Base-by-base conservation (phyloP, 1,140 invertebrate species). In the Drosophila varians region DNA sequence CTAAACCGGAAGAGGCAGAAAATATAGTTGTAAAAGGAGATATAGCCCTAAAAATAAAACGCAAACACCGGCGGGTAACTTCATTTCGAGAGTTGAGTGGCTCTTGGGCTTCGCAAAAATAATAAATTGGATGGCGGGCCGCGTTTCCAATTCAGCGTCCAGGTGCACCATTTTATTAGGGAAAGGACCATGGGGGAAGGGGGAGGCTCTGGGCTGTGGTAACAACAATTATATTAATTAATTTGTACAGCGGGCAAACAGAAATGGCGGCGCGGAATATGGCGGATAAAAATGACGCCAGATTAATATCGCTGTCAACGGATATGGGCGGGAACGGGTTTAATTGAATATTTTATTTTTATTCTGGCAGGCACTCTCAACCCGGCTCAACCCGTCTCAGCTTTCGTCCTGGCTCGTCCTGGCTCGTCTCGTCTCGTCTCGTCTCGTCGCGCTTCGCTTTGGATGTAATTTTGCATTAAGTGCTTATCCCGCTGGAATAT, bases 301-400 rank as follows among this genome's bases (percentile, higher is more conserved):
- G 80, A 86, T 86, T 86, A 86, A 86, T 86, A 86, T 66, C 62
- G 62, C 73, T 86, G 80, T 87, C 82, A 87, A 80, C 80, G 82
- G 66, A 72, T 62, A 55, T 54, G 42, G 25, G 65, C 76, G 68
- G 69, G 86, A 74, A 46, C 71, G 80, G 82, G 80, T 87, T 86
- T 87, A 86, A 86, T 86, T 86, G 80, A 87, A 86, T 86, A 86
- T 84, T 80, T 86, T 87, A 77, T 86, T 87, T 86, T 75, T 75
- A 76, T 79, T 61, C 56, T 42, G 52, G 57, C 70, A 61, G 61
- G 58, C 47, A 18, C 53, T 46, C 42, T 43, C 49, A 61, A 42
- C 51, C 21, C 51, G 36, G 9, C 28, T 42, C 56, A 60, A 45
- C 45, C 16, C 43, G 11, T 12, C 23, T 46, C 34, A 42, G 16